A percentile compares a stretch with the other conserved stretches of the same genome.
Conservation (phyloP, 1,140 invertebrate species). For the Micrasema longulum region DNA sequence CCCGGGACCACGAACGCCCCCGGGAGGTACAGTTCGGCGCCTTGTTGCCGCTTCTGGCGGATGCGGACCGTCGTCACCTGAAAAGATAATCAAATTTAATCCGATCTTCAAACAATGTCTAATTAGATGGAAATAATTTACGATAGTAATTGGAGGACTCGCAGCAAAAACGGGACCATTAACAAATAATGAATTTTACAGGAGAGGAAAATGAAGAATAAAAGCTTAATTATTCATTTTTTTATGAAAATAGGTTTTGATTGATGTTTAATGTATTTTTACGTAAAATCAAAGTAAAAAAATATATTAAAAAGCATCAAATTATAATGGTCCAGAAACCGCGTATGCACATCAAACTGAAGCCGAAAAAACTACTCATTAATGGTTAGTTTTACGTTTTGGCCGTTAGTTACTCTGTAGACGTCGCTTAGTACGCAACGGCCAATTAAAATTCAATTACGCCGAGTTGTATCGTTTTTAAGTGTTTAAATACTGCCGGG, state of each 20-base stretch:
- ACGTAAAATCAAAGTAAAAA: background rate
- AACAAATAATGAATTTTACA: too few species aligned
- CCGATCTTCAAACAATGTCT: background rate
- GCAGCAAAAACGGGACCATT: background rate
- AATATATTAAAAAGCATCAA: background rate
- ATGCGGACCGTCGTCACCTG: constrained; percentile 58
- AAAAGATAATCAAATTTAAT: background rate
- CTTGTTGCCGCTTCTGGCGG: constrained; percentile 79
- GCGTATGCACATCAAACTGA: too few species aligned
- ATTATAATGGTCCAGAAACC: too few species aligned
- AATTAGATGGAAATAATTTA: too few species aligned
- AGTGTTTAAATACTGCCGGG: too few species aligned
- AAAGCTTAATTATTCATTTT: background rate
- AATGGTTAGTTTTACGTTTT: too few species aligned
- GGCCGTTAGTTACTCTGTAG: too few species aligned
- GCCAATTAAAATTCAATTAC: too few species aligned
- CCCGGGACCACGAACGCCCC: constrained; percentile 75
- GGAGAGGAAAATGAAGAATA: background rate
- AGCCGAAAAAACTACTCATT: too few species aligned
- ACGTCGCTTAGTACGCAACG: too few species aligned
- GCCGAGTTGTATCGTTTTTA: too few species aligned
- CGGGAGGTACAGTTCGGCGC: constrained; percentile 75
- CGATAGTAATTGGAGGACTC: background rate
- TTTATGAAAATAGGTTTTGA: background rate
- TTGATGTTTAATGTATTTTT: background rate